Conservation (phyloP, 1,140 invertebrate genomes). For the Sinonovacula constricta region DNA sequence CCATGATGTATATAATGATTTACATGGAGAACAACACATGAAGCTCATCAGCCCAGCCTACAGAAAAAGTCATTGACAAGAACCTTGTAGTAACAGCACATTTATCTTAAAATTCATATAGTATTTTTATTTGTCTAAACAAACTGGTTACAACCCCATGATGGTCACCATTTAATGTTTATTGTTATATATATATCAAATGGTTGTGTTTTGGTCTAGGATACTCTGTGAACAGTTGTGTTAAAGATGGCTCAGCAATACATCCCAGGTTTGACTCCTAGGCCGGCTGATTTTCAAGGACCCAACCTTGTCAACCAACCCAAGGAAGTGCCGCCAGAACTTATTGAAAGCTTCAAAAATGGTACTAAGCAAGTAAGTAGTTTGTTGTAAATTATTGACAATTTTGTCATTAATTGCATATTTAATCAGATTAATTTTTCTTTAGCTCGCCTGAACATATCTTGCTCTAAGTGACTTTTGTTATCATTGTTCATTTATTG, state of each 20-base stretch:
- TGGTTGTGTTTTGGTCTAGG: too few relatives aligned
- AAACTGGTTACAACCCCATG: too few relatives aligned
- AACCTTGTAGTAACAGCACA: too few relatives aligned
- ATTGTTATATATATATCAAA: too few relatives aligned
- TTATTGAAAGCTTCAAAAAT: slow-evolving; percentile 64
- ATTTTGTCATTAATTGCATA: not conserved
- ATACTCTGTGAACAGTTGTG: too few relatives aligned
- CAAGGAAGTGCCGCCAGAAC: slow-evolving; percentile 61
- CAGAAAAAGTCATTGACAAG: too few relatives aligned
- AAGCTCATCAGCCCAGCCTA: too few relatives aligned
- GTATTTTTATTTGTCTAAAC: too few relatives aligned
- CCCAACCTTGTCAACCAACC: slow-evolving; percentile 14
- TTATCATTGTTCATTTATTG: not conserved
- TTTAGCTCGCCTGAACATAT: not conserved
- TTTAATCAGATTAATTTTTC: not conserved
- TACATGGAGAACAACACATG: too few relatives aligned
- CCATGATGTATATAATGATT: too few relatives aligned
- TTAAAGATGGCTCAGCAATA: slow-evolving; percentile 57
- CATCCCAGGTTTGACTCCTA: slow-evolving; percentile 60
- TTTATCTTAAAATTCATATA: too few relatives aligned
- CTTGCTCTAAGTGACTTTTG: not conserved
- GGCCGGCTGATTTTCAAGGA: slow-evolving; percentile 40
- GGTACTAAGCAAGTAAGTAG: slow-evolving; percentile 58
- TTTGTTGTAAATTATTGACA: not conserved
- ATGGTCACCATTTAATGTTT: too few relatives aligned